Base-by-base conservation (phyloP, 1,140 invertebrate genomes). In the Phocides pigmalion region DNA sequence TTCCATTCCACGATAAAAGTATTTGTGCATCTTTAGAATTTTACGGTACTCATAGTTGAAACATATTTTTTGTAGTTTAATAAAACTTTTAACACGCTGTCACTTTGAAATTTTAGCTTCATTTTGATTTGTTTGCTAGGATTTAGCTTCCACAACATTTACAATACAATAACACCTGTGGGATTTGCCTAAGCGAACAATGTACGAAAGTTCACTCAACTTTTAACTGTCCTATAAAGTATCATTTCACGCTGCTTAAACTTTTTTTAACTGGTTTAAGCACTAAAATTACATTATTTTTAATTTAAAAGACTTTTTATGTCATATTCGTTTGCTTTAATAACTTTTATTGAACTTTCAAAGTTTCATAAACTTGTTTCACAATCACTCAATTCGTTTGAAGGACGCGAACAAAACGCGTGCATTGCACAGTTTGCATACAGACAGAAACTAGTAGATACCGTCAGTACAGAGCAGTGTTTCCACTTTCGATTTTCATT, bases 141-240 rank as follows among this genome's bases (percentile, higher is more conserved):
- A 74, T 82, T 75, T 59, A 68, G 56, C 64, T 72, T 69, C 68
- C 86, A 90, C 84, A 90, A 89, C 87, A 90, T 79, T 74, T 69
- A 67, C 62, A 22, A 44, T 70, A 65, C 66, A 73, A 66, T 65
- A 70, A 77, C 83, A 89, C 87, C 82, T 87, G 87, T 87, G 78
- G 77, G 80, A 87, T 84, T 83, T 64, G 63, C 71, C 84, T 67
- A 78, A 78, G 74, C 74, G 73, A 54, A 77, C 76, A 80, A 86
- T 70, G 76, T 74, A 81, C 70, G 73, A 87, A 87, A 88, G 87
- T 90, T 89, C 84, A 90, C 81, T 90, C 81, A 89, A 87, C 84
- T 89, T 39, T 85, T 81, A 70, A 74, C 58, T 70, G 70, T 64
- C 71, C 76, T 74, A 72, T 68, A 70, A 70, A 79, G 58, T 54